Evolutionary conservation across 2,888 invertebrate genomes (phyloP).

Genomic region (Nymphalis polychloros): DNA sequence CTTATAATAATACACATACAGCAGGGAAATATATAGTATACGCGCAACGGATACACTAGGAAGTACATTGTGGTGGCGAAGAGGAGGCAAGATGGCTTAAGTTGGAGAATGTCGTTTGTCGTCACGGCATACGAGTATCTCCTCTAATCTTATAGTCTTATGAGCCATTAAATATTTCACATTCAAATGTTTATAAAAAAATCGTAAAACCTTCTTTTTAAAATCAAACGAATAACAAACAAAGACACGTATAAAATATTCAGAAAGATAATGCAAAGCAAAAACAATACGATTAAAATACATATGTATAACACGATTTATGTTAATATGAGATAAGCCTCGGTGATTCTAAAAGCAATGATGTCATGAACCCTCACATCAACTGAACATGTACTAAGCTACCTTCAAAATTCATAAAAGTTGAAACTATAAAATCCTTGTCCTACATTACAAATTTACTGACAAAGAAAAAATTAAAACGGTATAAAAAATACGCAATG

Average conservation of each 20-base stretch:
- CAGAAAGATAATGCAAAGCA: constrained; percentile 7
- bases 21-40: no score
- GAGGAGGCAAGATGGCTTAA: no score
- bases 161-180: no score
- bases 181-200: not conserved
- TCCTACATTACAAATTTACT: not conserved
- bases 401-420: not conserved
- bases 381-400: constrained; percentile 2
- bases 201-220: not conserved
- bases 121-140: no score
- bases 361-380: constrained; percentile 28
- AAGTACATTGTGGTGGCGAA: no score
- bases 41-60: no score
- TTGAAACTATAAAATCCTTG: not conserved
- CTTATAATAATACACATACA: no score
- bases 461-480: not conserved
- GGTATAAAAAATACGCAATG: constrained; percentile 8
- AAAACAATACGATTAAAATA: constrained; percentile 14
- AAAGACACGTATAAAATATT: not conserved
- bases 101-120: no score
- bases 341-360: constrained; percentile 26
- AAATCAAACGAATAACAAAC: not conserved
- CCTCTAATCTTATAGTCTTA: no score
- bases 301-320: constrained; percentile 13
- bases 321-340: constrained; percentile 26